These are phyloP conservation scores for Ceyx melanurus DNA, from an alignment of 2,113 vertebrate genomes.

Conservation along the genomic window DNA sequence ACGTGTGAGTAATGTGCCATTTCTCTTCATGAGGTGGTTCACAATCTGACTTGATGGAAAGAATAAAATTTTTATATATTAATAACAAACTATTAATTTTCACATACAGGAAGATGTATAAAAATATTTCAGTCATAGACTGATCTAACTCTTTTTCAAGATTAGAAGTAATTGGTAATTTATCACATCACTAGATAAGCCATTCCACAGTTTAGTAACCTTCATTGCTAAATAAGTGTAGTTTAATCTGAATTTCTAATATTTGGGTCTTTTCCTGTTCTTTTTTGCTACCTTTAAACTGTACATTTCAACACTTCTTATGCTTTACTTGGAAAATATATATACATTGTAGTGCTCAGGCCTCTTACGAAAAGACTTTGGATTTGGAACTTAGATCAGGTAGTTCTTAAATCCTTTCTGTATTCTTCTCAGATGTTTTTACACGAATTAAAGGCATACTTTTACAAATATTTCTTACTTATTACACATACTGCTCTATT, in stretches of 20 bases:
- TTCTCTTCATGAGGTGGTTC: background rate
- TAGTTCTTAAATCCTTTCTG: background rate
- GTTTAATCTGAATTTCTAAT: background rate
- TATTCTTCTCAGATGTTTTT: background rate
- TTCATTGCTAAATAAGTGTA: background rate
- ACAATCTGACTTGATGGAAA: background rate
- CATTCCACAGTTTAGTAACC: background rate
- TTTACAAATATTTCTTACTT: background rate
- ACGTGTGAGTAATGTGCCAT: fast-evolving
- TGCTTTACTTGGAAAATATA: background rate
- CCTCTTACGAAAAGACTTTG: background rate
- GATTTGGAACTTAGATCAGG: background rate
- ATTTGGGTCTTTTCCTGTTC: background rate
- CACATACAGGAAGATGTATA: background rate
- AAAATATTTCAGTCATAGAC: background rate
- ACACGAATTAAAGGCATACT: background rate
- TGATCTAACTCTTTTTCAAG: background rate
- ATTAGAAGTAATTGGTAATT: background rate
- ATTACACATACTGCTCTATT: background rate
- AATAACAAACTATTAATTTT: background rate
- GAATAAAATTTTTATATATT: background rate
- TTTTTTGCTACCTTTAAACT: background rate
- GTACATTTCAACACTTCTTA: background rate
- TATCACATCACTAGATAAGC: background rate
- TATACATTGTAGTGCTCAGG: background rate